A percentile compares a stretch with the other conserved stretches of the same genome.
phyloP scores from a whole-genome alignment of 2,888 invertebrate species.

The Euzophera pinguis region DNA sequence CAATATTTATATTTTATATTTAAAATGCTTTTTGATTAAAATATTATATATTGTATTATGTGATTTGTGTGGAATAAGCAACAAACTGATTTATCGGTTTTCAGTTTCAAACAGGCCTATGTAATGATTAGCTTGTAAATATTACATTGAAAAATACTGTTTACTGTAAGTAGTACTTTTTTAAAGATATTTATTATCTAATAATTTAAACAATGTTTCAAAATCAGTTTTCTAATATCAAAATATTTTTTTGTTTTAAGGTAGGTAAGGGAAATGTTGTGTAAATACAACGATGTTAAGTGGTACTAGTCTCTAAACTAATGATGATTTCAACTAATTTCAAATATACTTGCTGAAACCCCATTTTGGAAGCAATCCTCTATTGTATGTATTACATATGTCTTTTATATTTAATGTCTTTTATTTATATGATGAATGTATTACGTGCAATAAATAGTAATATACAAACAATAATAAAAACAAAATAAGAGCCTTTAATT shows the following conservation, averaged over 20 bases:
- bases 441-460: too few species aligned
- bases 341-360: too few species aligned
- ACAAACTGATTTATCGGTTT: conserved; percentile 11
- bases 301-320: neutral
- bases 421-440: too few species aligned
- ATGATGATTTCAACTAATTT: neutral
- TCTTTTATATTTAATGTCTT: too few species aligned
- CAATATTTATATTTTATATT: too few species aligned
- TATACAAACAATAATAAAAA: too few species aligned
- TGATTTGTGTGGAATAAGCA: neutral
- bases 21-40: too few species aligned
- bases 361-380: too few species aligned
- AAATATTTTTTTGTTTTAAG: neutral
- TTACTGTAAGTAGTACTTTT: neutral
- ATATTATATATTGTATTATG: neutral
- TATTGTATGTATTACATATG: too few species aligned
- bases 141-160: neutral
- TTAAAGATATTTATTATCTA: neutral
- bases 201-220: too few species aligned
- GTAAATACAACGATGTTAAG: neutral
- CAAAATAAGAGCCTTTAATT: too few species aligned
- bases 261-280: neutral
- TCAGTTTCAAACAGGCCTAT: conserved; percentile 41
- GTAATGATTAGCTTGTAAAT: conserved; percentile 26
- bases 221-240: neutral